Evolutionary conservation across 2,113 vertebrate species (phyloP).

Genomic region (Macrotus californicus): DNA sequence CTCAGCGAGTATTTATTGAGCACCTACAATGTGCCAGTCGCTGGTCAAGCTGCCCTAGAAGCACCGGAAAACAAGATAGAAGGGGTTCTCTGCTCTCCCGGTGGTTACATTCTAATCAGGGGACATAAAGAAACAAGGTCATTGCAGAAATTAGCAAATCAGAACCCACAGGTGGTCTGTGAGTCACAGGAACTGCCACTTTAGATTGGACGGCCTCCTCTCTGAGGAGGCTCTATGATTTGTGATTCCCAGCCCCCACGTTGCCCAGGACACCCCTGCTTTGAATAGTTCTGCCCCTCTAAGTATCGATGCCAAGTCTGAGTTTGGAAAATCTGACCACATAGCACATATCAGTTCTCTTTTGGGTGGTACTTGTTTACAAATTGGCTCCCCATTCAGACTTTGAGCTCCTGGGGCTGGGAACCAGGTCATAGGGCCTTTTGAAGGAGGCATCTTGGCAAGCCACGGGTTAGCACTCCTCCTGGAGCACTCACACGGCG

Average conservation of each 20-base stretch:
- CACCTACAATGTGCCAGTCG: not conserved
- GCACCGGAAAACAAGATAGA: not conserved
- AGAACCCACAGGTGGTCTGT: not conserved
- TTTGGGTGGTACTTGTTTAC: not conserved
- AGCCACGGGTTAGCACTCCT: not conserved
- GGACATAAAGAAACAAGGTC: not conserved
- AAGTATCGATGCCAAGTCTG: not conserved
- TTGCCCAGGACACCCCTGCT: not conserved
- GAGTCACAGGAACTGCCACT: not conserved
- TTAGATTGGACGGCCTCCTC: not conserved
- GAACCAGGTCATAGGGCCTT: not conserved
- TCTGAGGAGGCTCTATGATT: not conserved
- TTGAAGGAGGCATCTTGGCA: not conserved
- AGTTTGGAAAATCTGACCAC: not conserved
- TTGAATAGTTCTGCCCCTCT: not conserved
- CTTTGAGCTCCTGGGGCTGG: not conserved
- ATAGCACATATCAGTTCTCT: not conserved
- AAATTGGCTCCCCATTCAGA: not conserved
- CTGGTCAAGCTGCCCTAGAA: not conserved
- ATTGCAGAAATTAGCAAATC: not conserved
- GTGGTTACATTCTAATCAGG: not conserved
- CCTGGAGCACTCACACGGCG: not conserved
- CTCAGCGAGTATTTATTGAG: not conserved
- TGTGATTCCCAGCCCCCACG: not conserved
- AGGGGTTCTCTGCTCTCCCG: not conserved